These are phyloP conservation scores for Lepilemur septentrionalis DNA, from an alignment of 2,797 vertebrate genomes.

Conservation along the genomic window DNA sequence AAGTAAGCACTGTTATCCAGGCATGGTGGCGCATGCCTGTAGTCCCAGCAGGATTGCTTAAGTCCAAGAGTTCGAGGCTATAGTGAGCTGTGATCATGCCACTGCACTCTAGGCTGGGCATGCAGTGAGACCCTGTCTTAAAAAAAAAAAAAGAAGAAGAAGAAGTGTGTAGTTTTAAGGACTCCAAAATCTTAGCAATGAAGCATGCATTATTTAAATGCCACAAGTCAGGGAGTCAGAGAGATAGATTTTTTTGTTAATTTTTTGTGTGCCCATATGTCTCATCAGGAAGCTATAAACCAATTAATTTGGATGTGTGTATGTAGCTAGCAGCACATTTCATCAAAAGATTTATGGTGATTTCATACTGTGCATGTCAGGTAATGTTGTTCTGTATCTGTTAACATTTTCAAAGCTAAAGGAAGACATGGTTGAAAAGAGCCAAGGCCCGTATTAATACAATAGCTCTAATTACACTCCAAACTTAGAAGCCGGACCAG, in stretches of 20 bases:
- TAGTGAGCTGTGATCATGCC: not conserved
- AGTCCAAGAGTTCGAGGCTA: not conserved
- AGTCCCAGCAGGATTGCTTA: not conserved
- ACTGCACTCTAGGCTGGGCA: not conserved
- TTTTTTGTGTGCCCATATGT: not conserved
- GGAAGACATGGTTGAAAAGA: not conserved
- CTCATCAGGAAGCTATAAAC: not conserved
- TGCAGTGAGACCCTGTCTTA: not conserved
- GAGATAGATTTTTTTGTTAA: not conserved
- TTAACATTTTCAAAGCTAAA: slow-evolving; percentile 25
- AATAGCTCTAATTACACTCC: not conserved
- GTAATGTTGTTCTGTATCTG: not conserved
- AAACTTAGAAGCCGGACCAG: not conserved
- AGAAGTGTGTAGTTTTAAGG: not conserved
- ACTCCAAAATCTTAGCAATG: not conserved
- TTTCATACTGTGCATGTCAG: not conserved
- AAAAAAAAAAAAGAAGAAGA: not conserved
- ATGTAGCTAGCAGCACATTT: not conserved
- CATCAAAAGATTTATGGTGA: not conserved
- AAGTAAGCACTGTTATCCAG: not conserved
- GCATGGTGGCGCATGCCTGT: not conserved
- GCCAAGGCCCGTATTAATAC: not conserved
- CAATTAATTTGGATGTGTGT: not conserved
- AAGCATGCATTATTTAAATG: not conserved
- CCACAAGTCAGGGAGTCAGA: not conserved